Percentiles rank a stretch among this genome's conserved stretches.
These are phyloP conservation scores for Scaptomyza reducta DNA, from an alignment of 2,888 invertebrate genomes.

Conservation along the genomic window DNA sequence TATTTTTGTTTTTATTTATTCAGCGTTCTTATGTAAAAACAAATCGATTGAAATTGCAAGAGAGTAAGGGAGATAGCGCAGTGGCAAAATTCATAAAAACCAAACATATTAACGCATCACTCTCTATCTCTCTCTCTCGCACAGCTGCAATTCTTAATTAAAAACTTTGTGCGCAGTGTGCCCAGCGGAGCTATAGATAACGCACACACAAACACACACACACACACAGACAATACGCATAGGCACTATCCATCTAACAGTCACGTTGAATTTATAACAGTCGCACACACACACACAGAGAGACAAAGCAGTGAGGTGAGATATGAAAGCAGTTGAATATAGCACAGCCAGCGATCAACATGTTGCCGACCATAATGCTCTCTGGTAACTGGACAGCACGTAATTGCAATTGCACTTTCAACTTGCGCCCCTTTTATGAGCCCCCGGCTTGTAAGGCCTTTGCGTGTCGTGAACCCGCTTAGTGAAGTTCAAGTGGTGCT, in stretches of 20 bases:
- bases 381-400: constrained; percentile 55
- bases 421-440: not conserved
- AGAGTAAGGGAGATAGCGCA: not conserved
- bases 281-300: not conserved
- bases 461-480: not conserved
- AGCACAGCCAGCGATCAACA: constrained; percentile 41
- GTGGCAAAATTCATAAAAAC: constrained; percentile 10
- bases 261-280: constrained; percentile 42
- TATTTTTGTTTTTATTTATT: not conserved
- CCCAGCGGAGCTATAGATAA: constrained; percentile 51
- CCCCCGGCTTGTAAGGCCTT: not conserved
- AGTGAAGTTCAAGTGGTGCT: not conserved
- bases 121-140: not conserved
- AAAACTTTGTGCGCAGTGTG: constrained; percentile 51
- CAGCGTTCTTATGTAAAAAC: constrained; percentile 1
- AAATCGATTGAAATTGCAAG: constrained; percentile 1
- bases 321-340: not conserved
- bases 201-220: not conserved
- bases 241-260: constrained; percentile 9
- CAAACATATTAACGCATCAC: constrained; percentile 26
- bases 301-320: no score
- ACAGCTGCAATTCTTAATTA: constrained; percentile 62
- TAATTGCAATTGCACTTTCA: constrained; percentile 50
- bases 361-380: constrained; percentile 62
- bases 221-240: constrained; percentile 13